Conservation (phyloP, 1,140 invertebrate species). For the Drosophila melanica region DNA sequence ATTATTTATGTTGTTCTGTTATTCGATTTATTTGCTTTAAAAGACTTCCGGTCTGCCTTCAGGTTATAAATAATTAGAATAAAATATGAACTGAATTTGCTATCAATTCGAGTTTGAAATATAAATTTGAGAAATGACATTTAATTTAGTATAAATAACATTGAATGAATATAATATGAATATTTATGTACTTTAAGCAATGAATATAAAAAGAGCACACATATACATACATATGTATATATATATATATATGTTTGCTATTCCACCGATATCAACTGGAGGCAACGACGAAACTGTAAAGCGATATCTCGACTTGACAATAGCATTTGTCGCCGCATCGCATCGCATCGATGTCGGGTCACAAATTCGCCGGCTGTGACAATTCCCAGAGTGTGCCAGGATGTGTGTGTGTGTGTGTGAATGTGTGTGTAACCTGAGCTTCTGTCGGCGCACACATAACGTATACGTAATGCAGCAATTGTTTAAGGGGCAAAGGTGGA, state of each 20-base stretch:
- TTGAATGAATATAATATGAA: too few relatives aligned
- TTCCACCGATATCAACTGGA: background rate
- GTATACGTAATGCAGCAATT: slow-evolving; percentile 33
- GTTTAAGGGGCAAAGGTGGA: background rate
- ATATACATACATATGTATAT: too few relatives aligned
- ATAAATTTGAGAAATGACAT: too few relatives aligned
- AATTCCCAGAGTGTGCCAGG: slow-evolving; percentile 3
- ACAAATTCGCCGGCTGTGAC: slow-evolving; percentile 8
- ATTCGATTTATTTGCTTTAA: too few relatives aligned
- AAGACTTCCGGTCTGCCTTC: too few relatives aligned
- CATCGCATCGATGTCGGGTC: slow-evolving; percentile 27
- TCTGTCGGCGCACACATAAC: slow-evolving; percentile 8
- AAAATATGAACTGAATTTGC: too few relatives aligned
- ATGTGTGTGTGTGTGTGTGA: background rate
- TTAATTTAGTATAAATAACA: too few relatives aligned
- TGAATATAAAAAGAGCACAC: too few relatives aligned
- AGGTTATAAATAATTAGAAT: too few relatives aligned
- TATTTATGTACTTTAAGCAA: too few relatives aligned
- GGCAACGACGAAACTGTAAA: slow-evolving; percentile 1
- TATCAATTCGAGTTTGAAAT: too few relatives aligned
- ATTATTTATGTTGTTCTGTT: too few relatives aligned
- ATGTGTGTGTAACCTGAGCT: slow-evolving; percentile 18
- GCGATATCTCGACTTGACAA: slow-evolving; percentile 20
- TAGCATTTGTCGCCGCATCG: slow-evolving; percentile 11
- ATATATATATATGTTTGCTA: background rate